A percentile compares a stretch with the other conserved stretches of the same genome.
Conservation (phyloP, 2,888 invertebrate species). For the Dicyrtoma fusca region DNA sequence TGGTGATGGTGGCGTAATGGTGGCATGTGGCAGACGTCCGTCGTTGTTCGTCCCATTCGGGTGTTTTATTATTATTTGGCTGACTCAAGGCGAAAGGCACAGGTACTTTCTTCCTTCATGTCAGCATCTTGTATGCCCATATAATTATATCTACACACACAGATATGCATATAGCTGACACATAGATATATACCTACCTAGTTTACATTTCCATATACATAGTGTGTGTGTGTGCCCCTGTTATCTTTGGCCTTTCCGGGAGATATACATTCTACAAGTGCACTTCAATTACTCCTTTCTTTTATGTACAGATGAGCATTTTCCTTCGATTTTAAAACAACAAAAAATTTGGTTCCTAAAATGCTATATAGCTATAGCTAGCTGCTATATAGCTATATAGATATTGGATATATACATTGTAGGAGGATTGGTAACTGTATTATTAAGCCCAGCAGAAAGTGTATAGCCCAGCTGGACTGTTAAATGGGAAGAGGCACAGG, state of each 20-base stretch:
- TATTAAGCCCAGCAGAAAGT: too few relatives aligned
- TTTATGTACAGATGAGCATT: too few relatives aligned
- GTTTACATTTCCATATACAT: not conserved
- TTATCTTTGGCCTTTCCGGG: not conserved
- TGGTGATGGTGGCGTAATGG: not conserved
- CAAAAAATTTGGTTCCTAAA: too few relatives aligned
- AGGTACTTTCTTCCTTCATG: constrained; percentile 4
- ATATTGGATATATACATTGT: too few relatives aligned
- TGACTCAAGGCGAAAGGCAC: not conserved
- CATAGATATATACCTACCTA: not conserved
- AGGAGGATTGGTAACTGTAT: too few relatives aligned
- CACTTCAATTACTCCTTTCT: not conserved
- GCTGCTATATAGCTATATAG: too few relatives aligned
- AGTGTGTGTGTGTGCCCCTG: not conserved
- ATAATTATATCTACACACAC: not conserved
- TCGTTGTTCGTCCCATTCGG: constrained; percentile 7
- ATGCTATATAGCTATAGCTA: too few relatives aligned
- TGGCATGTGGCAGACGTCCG: constrained; percentile 32
- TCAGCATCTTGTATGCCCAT: not conserved
- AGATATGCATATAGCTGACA: not conserved
- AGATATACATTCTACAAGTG: not conserved
- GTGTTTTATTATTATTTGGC: constrained; percentile 9
- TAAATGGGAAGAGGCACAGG: too few relatives aligned
- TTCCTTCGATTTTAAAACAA: too few relatives aligned
- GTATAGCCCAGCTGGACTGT: too few relatives aligned